Percentiles rank a stretch among this genome's conserved stretches.
Conservation (phyloP, 1,140 invertebrate species). For the Drosophila persimilis region DNA sequence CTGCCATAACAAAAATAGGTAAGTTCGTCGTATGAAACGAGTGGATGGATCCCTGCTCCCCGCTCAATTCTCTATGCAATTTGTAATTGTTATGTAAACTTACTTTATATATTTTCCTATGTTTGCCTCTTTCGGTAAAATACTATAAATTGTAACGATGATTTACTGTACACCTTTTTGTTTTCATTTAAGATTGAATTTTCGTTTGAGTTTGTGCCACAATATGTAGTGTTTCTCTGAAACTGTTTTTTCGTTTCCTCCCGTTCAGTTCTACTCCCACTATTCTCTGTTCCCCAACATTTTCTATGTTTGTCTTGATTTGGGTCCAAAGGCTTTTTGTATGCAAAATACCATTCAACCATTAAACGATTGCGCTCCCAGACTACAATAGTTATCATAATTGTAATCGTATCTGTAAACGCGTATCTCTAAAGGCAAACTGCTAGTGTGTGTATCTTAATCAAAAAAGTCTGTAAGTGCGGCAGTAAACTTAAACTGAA, state of each 20-base stretch:
- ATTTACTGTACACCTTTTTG: conserved; percentile 60
- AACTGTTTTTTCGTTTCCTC: conserved; percentile 31
- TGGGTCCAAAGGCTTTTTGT: conserved; percentile 81
- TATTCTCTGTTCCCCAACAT: conserved; percentile 43
- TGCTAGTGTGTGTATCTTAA: conserved; percentile 81
- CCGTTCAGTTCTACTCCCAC: conserved; percentile 31
- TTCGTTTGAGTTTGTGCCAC: conserved; percentile 49
- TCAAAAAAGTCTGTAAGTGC: conserved; percentile 76
- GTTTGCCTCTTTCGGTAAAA: conserved; percentile 70
- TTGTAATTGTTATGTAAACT: conserved; percentile 75
- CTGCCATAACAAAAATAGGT: conserved; percentile 81
- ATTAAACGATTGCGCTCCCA: conserved; percentile 66
- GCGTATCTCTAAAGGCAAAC: conserved; percentile 33
- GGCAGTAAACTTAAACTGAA: conserved; percentile 48
- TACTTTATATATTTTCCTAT: conserved; percentile 59
- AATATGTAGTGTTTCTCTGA: conserved; percentile 59
- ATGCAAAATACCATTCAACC: conserved; percentile 77
- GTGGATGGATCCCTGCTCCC: conserved; percentile 47
- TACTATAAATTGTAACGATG: conserved; percentile 45
- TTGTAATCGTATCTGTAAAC: conserved; percentile 51
- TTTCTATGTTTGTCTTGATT: conserved; percentile 41
- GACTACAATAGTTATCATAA: conserved; percentile 48
- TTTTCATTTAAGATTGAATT: conserved; percentile 23
- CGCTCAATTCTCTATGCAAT: conserved; percentile 61
- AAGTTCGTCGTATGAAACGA: conserved; percentile 57